Conservation (phyloP, 2,113 vertebrate genomes). For the Paramisgurnus dabryanus region DNA sequence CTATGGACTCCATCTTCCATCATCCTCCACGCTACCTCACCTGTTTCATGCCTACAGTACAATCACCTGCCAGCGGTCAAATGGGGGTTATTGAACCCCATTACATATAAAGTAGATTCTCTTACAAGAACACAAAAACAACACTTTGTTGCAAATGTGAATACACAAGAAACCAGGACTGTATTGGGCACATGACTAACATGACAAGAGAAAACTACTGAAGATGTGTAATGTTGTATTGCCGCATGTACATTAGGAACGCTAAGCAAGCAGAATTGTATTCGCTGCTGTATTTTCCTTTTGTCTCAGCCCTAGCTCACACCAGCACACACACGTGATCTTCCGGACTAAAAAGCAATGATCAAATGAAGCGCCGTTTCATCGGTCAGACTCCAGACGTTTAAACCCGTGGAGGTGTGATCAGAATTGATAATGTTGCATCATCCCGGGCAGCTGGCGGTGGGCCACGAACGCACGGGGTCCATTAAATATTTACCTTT, state of each 20-base stretch:
- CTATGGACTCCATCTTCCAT: too few relatives aligned
- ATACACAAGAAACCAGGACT: neutral
- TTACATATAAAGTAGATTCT: neutral
- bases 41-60: too few relatives aligned
- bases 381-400: slow-evolving; percentile 39
- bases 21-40: too few relatives aligned
- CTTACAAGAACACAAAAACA: neutral
- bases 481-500: slow-evolving; percentile 63
- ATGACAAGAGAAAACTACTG: neutral
- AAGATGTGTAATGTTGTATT: neutral
- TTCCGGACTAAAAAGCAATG: slow-evolving; percentile 24
- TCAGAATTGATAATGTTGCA: slow-evolving; percentile 52
- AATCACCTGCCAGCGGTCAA: neutral
- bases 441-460: slow-evolving; percentile 43
- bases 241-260: neutral
- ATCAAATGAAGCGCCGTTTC: slow-evolving; percentile 42
- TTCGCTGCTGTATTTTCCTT: neutral
- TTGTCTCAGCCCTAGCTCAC: neutral
- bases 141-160: too few relatives aligned
- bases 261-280: neutral
- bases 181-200: neutral
- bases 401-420: slow-evolving; percentile 45
- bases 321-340: neutral
- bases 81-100: neutral
- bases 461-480: slow-evolving; percentile 40